phyloP scores from a whole-genome alignment of 1,140 invertebrate genomes.

The Proctacanthus coquilletti region DNA sequence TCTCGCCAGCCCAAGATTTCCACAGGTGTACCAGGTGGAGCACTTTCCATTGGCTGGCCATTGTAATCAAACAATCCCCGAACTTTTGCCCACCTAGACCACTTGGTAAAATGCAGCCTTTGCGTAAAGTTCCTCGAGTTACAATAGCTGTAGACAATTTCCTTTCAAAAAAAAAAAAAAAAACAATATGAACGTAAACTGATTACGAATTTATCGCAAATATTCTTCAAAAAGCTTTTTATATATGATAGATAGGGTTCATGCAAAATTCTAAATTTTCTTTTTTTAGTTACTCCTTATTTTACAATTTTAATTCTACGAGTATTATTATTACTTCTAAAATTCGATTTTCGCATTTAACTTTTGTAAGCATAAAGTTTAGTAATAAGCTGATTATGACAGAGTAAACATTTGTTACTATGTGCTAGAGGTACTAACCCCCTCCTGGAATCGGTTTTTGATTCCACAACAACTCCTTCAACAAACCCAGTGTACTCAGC shows the following conservation, averaged over 20 bases:
- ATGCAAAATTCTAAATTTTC: too few species aligned
- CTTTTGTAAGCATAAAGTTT: too few species aligned
- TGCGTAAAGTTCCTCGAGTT: constrained; percentile 74
- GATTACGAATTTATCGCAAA: too few species aligned
- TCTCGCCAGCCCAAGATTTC: constrained; percentile 81
- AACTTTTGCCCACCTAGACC: constrained; percentile 72
- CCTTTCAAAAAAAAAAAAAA: constrained; percentile 30
- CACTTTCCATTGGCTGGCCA: constrained; percentile 48
- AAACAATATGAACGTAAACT: too few species aligned
- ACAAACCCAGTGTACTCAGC: constrained; percentile 67
- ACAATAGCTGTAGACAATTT: constrained; percentile 81
- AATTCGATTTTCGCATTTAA: too few species aligned
- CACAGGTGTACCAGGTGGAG: constrained; percentile 60
- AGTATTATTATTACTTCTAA: too few species aligned
- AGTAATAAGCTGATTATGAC: too few species aligned
- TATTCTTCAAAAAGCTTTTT: too few species aligned
- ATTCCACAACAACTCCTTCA: constrained; percentile 85
- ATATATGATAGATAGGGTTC: too few species aligned
- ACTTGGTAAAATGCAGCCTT: constrained; percentile 67
- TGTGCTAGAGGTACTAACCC: constrained; percentile 44
- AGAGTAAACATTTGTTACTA: too few species aligned
- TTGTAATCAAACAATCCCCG: constrained; percentile 70
- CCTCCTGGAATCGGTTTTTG: constrained; percentile 50
- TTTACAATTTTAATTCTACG: too few species aligned
- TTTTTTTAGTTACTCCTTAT: too few species aligned